A percentile compares a stretch with the other conserved stretches of the same genome.
These are phyloP conservation scores for Stramonita haemastoma DNA, from an alignment of 2,888 invertebrate genomes.

Conservation along the genomic window DNA sequence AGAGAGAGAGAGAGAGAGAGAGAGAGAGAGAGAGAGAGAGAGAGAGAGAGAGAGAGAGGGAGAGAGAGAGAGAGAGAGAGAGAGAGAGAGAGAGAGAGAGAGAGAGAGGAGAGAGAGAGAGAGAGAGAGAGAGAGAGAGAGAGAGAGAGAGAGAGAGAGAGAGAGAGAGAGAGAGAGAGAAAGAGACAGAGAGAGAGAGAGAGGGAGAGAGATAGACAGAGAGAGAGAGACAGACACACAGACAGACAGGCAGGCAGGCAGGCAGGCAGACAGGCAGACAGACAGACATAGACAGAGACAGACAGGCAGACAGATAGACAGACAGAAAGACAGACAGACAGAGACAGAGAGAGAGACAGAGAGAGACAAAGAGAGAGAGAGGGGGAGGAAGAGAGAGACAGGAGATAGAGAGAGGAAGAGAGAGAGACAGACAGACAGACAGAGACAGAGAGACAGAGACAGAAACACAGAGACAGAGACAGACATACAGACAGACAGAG, in stretches of 20 bases:
- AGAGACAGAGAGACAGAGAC: too few species aligned
- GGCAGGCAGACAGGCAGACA: too few species aligned
- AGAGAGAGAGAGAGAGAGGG: background rate
- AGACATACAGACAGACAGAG: too few species aligned
- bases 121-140: background rate
- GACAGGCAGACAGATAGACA: too few species aligned
- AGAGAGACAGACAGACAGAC: background rate
- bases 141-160: conserved; percentile 13
- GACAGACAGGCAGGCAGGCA: too few species aligned
- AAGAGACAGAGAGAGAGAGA: background rate
- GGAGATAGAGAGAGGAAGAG: background rate
- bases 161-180: conserved; percentile 16
- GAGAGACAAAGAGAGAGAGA: background rate
- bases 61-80: background rate
- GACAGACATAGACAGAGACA: too few species aligned
- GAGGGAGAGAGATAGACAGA: too few species aligned
- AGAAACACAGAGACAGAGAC: too few species aligned
- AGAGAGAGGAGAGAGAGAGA: too few species aligned
- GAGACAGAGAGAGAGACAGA: background rate
- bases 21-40: background rate
- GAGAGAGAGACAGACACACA: too few species aligned
- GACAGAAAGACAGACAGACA: background rate
- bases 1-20: background rate
- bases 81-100: background rate
- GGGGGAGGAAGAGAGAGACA: background rate